Conservation (phyloP, 92 coral and sea anemone genomes). For the Pocillopora grandis region DNA sequence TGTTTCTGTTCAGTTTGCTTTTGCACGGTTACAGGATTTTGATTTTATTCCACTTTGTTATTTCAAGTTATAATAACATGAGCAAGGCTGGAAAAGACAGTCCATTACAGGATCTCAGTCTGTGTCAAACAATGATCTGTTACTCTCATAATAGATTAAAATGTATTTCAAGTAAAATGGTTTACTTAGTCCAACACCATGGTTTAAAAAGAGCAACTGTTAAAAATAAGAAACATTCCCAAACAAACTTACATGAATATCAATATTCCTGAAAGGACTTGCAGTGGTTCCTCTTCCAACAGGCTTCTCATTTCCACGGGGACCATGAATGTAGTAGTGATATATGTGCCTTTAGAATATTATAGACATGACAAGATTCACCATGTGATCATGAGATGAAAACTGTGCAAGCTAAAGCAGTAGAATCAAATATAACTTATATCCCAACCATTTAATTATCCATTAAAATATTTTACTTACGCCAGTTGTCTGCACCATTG, state of each 20-base stretch:
- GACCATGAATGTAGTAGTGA: constrained; percentile 97
- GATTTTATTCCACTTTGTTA: too few relatives aligned
- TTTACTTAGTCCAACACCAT: too few relatives aligned
- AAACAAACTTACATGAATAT: constrained; percentile 67
- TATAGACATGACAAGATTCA: neutral
- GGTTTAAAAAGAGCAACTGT: too few relatives aligned
- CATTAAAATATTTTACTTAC: constrained; percentile 49
- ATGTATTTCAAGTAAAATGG: too few relatives aligned
- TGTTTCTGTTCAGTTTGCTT: too few relatives aligned
- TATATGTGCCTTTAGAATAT: constrained; percentile 74
- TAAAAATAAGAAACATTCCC: too few relatives aligned
- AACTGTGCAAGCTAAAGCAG: neutral
- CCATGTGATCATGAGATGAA: neutral
- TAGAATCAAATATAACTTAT: neutral
- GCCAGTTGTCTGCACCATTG: constrained; percentile 94
- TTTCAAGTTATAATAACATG: too few relatives aligned
- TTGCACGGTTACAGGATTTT: too few relatives aligned
- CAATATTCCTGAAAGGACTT: constrained; percentile 83
- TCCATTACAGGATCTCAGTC: too few relatives aligned
- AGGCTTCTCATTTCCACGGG: constrained; percentile 86
- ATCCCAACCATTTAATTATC: neutral
- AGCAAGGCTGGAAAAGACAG: too few relatives aligned
- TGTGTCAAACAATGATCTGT: too few relatives aligned
- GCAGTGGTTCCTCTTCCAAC: constrained; percentile 52
- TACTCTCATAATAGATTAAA: too few relatives aligned